Evolutionary conservation across 2,113 vertebrate species (phyloP), one percentile per base, ranked within the genome.

Genomic region (Stegastes partitus): DNA sequence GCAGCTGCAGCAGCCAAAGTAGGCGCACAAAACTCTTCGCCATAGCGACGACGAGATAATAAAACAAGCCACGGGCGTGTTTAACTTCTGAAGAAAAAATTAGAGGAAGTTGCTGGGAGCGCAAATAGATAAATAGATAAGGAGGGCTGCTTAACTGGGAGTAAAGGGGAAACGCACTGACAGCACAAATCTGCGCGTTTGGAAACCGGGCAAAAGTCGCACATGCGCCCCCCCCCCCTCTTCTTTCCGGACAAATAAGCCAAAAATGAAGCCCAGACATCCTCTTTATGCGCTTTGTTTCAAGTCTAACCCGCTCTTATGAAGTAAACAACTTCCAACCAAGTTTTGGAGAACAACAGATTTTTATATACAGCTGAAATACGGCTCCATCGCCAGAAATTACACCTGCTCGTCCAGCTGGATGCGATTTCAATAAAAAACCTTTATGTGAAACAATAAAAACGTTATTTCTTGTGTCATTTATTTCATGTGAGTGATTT

Each of bases 81-180:
- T 90, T 83, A 86, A 92, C 93, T 94, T 95, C 92, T 87, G 87
- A 93, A 84, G 80, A 82, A 87, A 92, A n/a, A 89, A 87, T 90
- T 14, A 90, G 83, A 89, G 84, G 84, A 89, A 94, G 91, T 93
- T 82, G 90, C 93, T 89, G 70, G 34, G 42, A 92, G 82, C 89
- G 71, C 84, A 84, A 84, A 86, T 63, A 91, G 90, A 92, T 91
- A 67, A 82, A 89, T 88, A 86, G 92, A 93, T 93, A 87, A 82
- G 68, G 22, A 47, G 62, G 22, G 74, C 63, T 76, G 72, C 79
- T 70, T 74, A 69, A 77, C 58, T 79, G 58, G 77, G 85, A 81
- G 56, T 31, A 25, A 62, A 68, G 44, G 45, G 69, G 68, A 79
- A 86, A 79, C 64, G 59, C 82, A 58, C 83, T 74, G 42, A 47